A percentile compares a stretch with the other conserved stretches of the same genome.
These are phyloP conservation scores for Dicrurus megarhynchus DNA, from an alignment of 2,113 vertebrate genomes.

Conservation along the genomic window DNA sequence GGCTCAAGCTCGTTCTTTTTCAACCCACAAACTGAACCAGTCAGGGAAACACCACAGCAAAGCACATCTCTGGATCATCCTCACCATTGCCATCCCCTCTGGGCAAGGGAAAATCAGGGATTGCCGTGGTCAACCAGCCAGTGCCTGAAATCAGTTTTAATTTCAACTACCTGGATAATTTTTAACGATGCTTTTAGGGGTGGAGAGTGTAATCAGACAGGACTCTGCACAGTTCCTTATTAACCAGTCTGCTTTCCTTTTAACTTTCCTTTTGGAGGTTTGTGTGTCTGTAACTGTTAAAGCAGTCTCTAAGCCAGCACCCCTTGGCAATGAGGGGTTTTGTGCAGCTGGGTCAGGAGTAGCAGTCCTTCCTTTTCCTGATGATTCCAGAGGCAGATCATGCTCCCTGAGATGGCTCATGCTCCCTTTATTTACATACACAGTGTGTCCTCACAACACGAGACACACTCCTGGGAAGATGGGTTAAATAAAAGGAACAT, in stretches of 20 bases:
- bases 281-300: background rate
- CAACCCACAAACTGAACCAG: background rate
- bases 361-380: background rate
- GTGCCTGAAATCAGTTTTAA: background rate
- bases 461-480: background rate
- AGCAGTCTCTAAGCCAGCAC: background rate
- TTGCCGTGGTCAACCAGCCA: background rate
- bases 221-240: background rate
- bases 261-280: background rate
- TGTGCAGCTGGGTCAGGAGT: background rate
- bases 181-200: background rate
- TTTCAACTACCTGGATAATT: background rate
- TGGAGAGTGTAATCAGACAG: background rate
- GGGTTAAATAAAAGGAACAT: background rate
- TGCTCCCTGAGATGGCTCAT: background rate
- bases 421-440: background rate
- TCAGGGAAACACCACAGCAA: background rate
- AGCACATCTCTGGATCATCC: background rate
- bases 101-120: background rate
- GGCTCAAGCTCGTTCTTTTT: background rate
- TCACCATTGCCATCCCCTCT: background rate
- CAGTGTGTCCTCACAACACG: fast-evolving
- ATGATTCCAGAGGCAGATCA: background rate
- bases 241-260: background rate
- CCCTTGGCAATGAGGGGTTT: background rate